Conservation (phyloP, 2,888 invertebrate genomes). For the Caenorhabditis sp. region DNA sequence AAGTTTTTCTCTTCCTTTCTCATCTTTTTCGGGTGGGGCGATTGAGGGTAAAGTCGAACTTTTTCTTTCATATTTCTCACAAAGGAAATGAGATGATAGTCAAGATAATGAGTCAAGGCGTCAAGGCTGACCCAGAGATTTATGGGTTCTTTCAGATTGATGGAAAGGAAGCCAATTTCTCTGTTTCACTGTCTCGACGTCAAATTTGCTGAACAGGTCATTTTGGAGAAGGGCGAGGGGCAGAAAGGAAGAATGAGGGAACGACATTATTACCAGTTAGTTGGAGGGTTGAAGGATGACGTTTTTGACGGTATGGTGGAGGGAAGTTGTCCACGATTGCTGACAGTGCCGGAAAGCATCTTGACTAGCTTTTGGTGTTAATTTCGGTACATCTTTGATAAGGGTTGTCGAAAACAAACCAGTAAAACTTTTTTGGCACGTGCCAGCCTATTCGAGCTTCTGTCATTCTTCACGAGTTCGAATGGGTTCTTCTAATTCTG, state of each 20-base stretch:
- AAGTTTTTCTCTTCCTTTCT: slow-evolving; percentile 37
- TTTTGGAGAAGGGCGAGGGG: slow-evolving; percentile 2
- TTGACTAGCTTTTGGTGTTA: no score
- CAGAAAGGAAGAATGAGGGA: not conserved
- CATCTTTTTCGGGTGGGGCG: slow-evolving; percentile 42
- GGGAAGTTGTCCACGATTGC: no score
- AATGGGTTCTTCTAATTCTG: no score
- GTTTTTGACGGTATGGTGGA: not conserved
- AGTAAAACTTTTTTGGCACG: no score
- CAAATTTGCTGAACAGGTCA: slow-evolving; percentile 20
- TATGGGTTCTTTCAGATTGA: slow-evolving; percentile 35
- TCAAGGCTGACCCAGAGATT: slow-evolving; percentile 41
- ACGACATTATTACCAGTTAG: not conserved
- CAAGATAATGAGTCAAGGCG: slow-evolving; percentile 39
- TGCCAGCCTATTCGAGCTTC: no score
- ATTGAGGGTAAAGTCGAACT: slow-evolving; percentile 44
- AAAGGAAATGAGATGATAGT: not conserved
- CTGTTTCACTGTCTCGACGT: not conserved
- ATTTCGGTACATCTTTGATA: no score
- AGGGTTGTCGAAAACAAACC: no score
- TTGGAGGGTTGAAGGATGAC: not conserved
- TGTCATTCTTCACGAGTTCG: no score
- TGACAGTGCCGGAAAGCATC: no score
- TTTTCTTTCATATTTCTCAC: slow-evolving; percentile 3
- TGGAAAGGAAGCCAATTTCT: slow-evolving; percentile 4